Evolutionary conservation across 2,888 invertebrate species (phyloP).

Genomic region (Habrosyne pyritoides): DNA sequence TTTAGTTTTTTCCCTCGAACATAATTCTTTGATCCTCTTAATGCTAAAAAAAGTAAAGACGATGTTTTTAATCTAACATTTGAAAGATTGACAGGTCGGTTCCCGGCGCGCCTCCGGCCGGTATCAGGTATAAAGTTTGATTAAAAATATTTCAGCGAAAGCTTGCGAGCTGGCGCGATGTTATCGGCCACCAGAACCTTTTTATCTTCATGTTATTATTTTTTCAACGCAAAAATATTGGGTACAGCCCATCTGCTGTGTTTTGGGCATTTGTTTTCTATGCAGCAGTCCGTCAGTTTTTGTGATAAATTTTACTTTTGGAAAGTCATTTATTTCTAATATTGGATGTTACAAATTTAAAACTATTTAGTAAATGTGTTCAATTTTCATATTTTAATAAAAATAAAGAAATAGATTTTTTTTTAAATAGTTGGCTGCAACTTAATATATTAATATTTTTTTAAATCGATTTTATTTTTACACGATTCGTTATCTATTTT

Average conservation of each 20-base stretch:
- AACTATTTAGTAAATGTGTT: too few species aligned
- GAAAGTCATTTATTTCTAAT: too few species aligned
- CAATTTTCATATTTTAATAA: too few species aligned
- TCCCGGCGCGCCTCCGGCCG: constrained; percentile 55
- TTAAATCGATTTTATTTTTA: too few species aligned
- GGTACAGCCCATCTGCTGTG: constrained; percentile 27
- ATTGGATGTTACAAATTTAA: too few species aligned
- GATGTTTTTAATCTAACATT: constrained; percentile 82
- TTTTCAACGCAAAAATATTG: constrained; percentile 22
- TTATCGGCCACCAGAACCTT: constrained; percentile 49
- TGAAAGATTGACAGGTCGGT: constrained; percentile 82
- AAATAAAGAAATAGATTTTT: too few species aligned
- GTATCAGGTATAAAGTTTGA: constrained; percentile 80
- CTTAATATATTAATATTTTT: too few species aligned
- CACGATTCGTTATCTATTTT: too few species aligned
- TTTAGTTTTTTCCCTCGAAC: constrained; percentile 17
- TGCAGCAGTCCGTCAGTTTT: constrained; percentile 10
- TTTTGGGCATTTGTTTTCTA: constrained; percentile 16
- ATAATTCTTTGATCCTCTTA: constrained; percentile 80
- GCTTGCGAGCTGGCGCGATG: constrained; percentile 43
- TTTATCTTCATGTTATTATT: constrained; percentile 36
- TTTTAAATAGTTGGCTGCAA: too few species aligned
- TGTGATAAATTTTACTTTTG: constrained; percentile 16
- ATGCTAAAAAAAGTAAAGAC: constrained; percentile 77
- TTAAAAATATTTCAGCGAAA: constrained; percentile 82